Evolutionary conservation across 2,888 invertebrate genomes (phyloP).

Genomic region (Drosophila acutilabella): DNA sequence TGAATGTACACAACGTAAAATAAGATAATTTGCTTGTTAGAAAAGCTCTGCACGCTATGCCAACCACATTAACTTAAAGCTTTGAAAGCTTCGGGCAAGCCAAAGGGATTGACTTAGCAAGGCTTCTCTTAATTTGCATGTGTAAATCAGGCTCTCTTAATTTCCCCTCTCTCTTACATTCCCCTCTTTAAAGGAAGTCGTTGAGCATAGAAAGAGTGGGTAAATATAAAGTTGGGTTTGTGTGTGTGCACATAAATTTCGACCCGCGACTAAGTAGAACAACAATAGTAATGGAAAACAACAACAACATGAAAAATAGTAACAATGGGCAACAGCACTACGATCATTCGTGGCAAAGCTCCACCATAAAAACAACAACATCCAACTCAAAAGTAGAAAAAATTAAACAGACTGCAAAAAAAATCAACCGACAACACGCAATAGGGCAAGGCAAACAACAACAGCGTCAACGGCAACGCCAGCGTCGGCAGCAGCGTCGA

Average conservation of each 20-base stretch:
- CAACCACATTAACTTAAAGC: background rate
- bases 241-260: constrained; percentile 39
- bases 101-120: background rate
- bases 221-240: constrained; percentile 3
- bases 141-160: constrained; percentile 4
- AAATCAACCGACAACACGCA: constrained; percentile 83
- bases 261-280: constrained; percentile 73
- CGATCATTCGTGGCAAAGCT: constrained; percentile 73
- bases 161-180: background rate
- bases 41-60: constrained; percentile 1
- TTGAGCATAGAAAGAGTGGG: constrained; percentile 45
- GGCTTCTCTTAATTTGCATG: background rate
- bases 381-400: constrained; percentile 72
- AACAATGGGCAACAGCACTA: constrained; percentile 61
- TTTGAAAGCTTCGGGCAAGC: background rate
- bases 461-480: constrained; percentile 53
- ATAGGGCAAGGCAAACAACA: constrained; percentile 85
- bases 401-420: constrained; percentile 75
- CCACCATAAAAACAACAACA: constrained; percentile 55
- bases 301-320: constrained; percentile 35
- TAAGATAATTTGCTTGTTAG: constrained; percentile 1
- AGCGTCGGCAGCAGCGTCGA: constrained; percentile 33
- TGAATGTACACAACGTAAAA: background rate
- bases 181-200: constrained; percentile 36
- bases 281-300: constrained; percentile 44